phyloP scores from a whole-genome alignment of 2,797 vertebrate genomes.

The Rhynchotus rufescens region DNA sequence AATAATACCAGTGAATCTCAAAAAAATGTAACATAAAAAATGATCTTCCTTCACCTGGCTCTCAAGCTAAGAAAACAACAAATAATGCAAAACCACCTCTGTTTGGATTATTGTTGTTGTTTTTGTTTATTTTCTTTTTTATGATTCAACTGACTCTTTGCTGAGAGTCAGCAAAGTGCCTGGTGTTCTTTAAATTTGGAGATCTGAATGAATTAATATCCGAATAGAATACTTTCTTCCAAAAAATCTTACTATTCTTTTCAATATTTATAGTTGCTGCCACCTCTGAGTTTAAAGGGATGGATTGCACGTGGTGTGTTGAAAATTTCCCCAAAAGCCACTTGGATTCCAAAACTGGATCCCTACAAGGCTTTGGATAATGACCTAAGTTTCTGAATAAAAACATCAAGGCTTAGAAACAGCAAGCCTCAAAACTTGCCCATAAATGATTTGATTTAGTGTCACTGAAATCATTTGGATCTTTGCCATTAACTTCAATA shows the following conservation, averaged over 20 bases:
- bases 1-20: neutral
- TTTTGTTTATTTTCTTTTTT: neutral
- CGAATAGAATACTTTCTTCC: neutral
- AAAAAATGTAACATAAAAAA: neutral
- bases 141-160: neutral
- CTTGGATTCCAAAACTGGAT: neutral
- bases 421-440: neutral
- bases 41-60: neutral
- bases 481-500: conserved; percentile 29
- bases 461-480: neutral
- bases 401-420: neutral
- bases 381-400: neutral
- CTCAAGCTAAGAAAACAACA: neutral
- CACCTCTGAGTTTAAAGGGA: neutral
- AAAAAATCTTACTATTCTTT: neutral
- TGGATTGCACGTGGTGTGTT: neutral
- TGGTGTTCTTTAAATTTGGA: conserved; percentile 12
- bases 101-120: neutral
- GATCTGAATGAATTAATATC: neutral
- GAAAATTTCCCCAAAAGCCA: neutral
- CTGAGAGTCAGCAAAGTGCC: neutral
- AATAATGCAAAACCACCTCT: neutral
- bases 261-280: neutral
- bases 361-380: neutral
- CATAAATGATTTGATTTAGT: conserved; percentile 9